These are phyloP conservation scores for Triplophysa bombifrons DNA, from an alignment of 2,797 vertebrate species.

Conservation along the genomic window DNA sequence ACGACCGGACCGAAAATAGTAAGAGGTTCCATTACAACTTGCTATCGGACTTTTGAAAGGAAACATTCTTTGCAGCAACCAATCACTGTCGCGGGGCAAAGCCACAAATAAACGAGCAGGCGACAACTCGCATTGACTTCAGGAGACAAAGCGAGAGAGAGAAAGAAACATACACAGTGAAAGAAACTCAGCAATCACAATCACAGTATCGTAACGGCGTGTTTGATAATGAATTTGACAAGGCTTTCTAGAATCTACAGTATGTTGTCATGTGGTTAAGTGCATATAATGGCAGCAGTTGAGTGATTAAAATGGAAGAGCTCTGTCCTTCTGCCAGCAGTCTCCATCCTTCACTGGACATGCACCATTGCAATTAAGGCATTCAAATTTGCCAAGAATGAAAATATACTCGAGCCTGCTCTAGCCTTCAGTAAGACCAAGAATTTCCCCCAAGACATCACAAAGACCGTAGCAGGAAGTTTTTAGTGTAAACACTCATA, in stretches of 20 bases:
- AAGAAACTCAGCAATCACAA: no score
- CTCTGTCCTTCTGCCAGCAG: conserved; percentile 32
- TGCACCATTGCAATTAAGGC: conserved; percentile 41
- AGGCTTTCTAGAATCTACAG: conserved; percentile 11
- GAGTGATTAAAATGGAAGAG: conserved; percentile 51
- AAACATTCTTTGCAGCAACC: no score
- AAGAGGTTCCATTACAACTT: no score
- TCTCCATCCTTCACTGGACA: conserved; percentile 37
- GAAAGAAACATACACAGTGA: no score
- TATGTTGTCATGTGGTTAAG: conserved; percentile 21
- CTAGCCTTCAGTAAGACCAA: conserved; percentile 12
- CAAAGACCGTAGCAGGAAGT: neutral
- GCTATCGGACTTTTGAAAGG: no score
- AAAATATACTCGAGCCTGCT: neutral
- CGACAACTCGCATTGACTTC: no score
- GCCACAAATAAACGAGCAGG: no score
- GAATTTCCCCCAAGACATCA: conserved; percentile 7
- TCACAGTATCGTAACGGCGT: neutral
- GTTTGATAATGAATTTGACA: neutral
- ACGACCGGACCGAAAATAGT: no score
- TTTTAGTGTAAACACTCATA: neutral
- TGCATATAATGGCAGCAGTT: conserved; percentile 39
- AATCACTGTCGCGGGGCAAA: no score
- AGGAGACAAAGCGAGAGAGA: no score
- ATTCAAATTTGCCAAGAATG: conserved; percentile 36